Conservation (phyloP, 2,888 invertebrate genomes). For the Aspidapion aeneum region DNA sequence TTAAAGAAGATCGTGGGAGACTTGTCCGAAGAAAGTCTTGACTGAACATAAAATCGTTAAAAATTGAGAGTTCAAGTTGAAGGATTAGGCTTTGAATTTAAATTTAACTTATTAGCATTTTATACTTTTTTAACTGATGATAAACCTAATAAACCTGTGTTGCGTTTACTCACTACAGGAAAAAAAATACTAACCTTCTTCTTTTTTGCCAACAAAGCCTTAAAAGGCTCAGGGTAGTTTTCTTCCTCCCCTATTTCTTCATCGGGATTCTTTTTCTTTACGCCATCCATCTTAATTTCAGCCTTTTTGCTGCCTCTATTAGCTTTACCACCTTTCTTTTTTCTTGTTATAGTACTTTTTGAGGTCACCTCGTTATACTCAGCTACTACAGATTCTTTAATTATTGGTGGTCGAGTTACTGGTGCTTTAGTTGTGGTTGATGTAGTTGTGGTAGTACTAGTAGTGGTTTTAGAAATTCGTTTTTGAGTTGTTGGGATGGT, state of each 20-base stretch:
- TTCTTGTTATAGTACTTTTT: conserved; percentile 37
- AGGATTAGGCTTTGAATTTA: too few relatives aligned
- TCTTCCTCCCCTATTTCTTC: conserved; percentile 58
- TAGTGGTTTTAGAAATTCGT: conserved; percentile 6
- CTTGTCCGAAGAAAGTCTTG: too few relatives aligned
- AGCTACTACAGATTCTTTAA: conserved; percentile 41
- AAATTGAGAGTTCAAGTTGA: too few relatives aligned
- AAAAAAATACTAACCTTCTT: conserved; percentile 26
- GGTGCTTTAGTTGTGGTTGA: conserved; percentile 22
- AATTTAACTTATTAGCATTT: too few relatives aligned
- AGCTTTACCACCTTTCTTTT: conserved; percentile 23
- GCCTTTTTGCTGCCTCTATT: conserved; percentile 34
- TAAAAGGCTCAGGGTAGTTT: conserved; percentile 64
- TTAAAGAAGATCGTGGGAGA: too few relatives aligned
- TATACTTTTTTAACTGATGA: too few relatives aligned
- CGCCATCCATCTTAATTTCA: conserved; percentile 30
- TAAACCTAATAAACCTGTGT: too few relatives aligned
- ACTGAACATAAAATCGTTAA: too few relatives aligned
- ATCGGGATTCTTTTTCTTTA: conserved; percentile 39
- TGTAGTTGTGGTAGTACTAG: conserved; percentile 20
- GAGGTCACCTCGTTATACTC: conserved; percentile 43
- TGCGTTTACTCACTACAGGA: too few relatives aligned
- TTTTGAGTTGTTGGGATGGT: conserved; percentile 22
- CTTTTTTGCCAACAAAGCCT: conserved; percentile 61
- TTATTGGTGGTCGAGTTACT: conserved; percentile 17